A percentile compares a stretch with the other conserved stretches of the same genome.
Evolutionary conservation across 1,140 invertebrate genomes (phyloP).

Genomic region (Adoxophyes honmai): DNA sequence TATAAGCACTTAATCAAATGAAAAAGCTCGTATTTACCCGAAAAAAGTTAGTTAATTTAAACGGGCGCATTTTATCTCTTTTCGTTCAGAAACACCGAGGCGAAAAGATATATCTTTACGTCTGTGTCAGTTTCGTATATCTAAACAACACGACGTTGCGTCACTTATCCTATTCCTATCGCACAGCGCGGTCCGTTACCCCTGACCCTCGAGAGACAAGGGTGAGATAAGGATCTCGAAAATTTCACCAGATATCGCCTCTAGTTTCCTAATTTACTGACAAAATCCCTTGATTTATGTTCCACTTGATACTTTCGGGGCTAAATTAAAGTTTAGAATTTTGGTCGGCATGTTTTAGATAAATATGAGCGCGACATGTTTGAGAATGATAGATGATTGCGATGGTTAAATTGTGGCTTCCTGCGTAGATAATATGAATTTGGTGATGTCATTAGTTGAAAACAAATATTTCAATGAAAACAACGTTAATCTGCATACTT

Average conservation of each 20-base stretch:
- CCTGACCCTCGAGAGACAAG: conserved; percentile 29
- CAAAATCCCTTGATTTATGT: conserved; percentile 14
- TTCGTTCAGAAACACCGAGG: no score
- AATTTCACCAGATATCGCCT: conserved; percentile 17
- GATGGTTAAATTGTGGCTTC: no score
- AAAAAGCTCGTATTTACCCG: no score
- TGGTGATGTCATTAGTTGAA: no score
- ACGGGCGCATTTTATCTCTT: no score
- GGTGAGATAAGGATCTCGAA: conserved; percentile 36
- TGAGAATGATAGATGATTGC: no score
- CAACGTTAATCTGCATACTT: no score
- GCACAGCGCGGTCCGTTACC: conserved; percentile 4
- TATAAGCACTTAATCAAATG: no score
- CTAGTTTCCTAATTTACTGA: conserved; percentile 16
- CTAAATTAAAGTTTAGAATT: conserved; percentile 4
- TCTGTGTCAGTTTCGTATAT: neutral
- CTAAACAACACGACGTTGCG: conserved; percentile 10
- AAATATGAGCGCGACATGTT: no score
- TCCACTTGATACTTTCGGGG: conserved; percentile 9
- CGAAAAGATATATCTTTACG: no score
- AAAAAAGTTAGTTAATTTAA: no score
- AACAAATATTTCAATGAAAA: no score
- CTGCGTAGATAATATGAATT: neutral
- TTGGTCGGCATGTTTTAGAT: neutral
- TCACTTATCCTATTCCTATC: conserved; percentile 16